Percentiles rank a stretch among this genome's conserved stretches.
Evolutionary conservation across 2,113 vertebrate species (phyloP).

Genomic region (Ramphastos sulfuratus): DNA sequence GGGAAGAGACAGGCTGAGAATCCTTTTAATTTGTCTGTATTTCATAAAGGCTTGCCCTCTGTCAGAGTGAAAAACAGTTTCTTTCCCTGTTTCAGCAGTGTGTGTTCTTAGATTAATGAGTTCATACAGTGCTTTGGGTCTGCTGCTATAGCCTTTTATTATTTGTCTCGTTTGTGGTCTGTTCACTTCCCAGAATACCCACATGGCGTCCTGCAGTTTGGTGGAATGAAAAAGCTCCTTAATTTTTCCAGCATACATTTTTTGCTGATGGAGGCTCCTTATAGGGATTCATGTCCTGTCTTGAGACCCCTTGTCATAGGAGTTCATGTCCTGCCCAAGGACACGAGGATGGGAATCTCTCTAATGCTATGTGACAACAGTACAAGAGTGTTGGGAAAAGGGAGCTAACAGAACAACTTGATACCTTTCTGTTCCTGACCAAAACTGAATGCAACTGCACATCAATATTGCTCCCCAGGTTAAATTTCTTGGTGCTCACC

Average conservation of each 20-base stretch:
- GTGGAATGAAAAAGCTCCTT: background rate
- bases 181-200: background rate
- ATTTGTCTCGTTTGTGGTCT: background rate
- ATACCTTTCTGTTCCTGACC: background rate
- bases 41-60: background rate
- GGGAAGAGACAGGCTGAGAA: background rate
- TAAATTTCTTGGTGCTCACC: background rate
- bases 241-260: background rate
- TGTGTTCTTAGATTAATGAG: conserved; percentile 15
- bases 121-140: background rate
- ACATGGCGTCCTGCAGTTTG: background rate
- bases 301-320: background rate
- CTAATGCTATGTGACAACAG: background rate
- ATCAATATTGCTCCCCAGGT: background rate
- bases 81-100: conserved; percentile 7
- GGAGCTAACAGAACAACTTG: background rate
- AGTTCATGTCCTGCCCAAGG: background rate
- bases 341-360: background rate
- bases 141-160: background rate
- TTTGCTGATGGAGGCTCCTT: background rate
- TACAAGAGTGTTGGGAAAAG: background rate
- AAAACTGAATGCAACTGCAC: background rate
- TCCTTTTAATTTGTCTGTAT: background rate
- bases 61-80: background rate
- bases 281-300: background rate